These are phyloP conservation scores for Melozone crissalis DNA, from an alignment of 2,113 vertebrate genomes.

Conservation along the genomic window DNA sequence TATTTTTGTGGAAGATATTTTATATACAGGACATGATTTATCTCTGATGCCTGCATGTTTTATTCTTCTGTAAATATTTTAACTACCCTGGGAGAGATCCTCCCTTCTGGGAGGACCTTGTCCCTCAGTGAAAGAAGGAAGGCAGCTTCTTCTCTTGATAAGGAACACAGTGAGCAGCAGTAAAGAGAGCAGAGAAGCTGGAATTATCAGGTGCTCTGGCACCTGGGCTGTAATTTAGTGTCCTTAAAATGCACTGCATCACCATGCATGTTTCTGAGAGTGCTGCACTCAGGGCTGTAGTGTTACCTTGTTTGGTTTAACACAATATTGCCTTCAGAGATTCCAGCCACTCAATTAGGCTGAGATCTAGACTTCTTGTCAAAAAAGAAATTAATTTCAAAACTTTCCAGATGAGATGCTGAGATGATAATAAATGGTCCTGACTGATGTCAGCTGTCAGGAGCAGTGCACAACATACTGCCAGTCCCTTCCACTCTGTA, in stretches of 20 bases:
- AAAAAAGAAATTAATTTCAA: slow-evolving; percentile 4
- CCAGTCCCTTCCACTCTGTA: not conserved
- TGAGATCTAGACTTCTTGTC: slow-evolving; percentile 11
- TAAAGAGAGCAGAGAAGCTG: not conserved
- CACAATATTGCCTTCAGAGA: not conserved
- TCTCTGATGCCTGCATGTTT: not conserved
- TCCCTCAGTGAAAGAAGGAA: not conserved
- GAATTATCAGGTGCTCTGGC: not conserved
- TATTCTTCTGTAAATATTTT: not conserved
- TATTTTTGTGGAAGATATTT: not conserved
- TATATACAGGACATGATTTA: not conserved
- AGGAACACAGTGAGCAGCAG: not conserved
- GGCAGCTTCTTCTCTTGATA: not conserved
- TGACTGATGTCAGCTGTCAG: not conserved
- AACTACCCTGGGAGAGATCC: not conserved
- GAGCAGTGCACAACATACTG: not conserved
- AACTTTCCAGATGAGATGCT: slow-evolving; percentile 32
- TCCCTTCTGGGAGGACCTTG: not conserved
- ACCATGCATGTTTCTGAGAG: not conserved
- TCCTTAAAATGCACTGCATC: not conserved
- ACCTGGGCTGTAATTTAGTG: not conserved
- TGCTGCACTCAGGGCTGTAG: not conserved
- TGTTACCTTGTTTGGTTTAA: not conserved
- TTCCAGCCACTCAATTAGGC: not conserved
- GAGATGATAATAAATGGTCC: not conserved